Evolutionary conservation across 2,888 invertebrate genomes (phyloP).

Genomic region (Drosophila anceps): DNA sequence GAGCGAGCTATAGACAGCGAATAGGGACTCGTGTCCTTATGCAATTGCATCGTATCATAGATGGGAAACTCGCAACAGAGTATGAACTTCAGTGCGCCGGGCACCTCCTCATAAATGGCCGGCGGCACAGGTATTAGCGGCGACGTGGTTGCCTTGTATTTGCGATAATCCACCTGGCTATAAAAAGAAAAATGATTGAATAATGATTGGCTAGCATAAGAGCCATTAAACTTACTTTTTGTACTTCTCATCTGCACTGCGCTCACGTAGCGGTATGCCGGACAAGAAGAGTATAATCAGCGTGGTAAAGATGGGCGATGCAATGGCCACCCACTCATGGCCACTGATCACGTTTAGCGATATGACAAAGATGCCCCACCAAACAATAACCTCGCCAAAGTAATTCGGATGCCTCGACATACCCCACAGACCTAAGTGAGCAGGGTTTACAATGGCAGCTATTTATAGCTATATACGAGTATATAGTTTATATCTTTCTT

Average conservation of each 20-base stretch:
- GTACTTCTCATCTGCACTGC: constrained; percentile 95
- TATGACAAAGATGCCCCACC: constrained; percentile 97
- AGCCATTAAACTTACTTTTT: constrained; percentile 88
- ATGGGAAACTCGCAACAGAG: constrained; percentile 95
- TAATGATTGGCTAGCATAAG: neutral
- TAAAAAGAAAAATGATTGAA: neutral
- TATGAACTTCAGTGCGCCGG: constrained; percentile 92
- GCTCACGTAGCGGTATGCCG: constrained; percentile 95
- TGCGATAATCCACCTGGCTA: constrained; percentile 93
- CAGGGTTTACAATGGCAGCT: neutral
- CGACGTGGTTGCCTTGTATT: constrained; percentile 95
- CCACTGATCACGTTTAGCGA: constrained; percentile 94
- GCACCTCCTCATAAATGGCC: constrained; percentile 94
- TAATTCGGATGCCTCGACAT: constrained; percentile 97
- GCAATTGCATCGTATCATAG: constrained; percentile 90
- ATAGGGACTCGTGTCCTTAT: constrained; percentile 84
- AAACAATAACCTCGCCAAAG: constrained; percentile 96
- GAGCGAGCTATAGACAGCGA: constrained; percentile 85
- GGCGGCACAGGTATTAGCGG: constrained; percentile 96
- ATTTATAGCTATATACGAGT: neutral
- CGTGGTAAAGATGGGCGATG: constrained; percentile 95
- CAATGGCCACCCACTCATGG: constrained; percentile 92
- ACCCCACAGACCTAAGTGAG: constrained; percentile 90
- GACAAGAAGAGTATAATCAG: constrained; percentile 95
- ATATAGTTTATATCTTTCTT: constrained; percentile 57